phyloP scores from a whole-genome alignment of 2,888 invertebrate species.

The Mayetiola destructor region DNA sequence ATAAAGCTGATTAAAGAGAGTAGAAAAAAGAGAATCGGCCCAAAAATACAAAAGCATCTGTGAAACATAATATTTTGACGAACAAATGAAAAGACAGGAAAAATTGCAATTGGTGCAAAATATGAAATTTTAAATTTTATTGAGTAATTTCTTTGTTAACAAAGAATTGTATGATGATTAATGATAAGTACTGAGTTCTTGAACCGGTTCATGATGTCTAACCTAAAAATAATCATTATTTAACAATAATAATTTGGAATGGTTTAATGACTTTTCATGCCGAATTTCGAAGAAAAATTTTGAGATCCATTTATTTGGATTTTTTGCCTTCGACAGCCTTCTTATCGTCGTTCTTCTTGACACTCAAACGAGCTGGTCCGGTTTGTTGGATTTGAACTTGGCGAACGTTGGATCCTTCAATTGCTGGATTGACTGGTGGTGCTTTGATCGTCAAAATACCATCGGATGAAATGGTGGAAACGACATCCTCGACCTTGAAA shows the following conservation, averaged over 20 bases:
- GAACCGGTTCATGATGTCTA: no score
- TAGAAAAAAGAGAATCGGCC: no score
- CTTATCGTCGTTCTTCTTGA: conserved; percentile 21
- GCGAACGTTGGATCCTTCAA: conserved; percentile 36
- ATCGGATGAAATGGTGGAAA: conserved; percentile 65
- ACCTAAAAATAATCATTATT: neutral
- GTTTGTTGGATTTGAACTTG: conserved; percentile 61
- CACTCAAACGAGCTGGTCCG: conserved; percentile 43
- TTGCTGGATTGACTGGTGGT: conserved; percentile 39
- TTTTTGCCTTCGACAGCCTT: neutral
- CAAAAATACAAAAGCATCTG: no score
- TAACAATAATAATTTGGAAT: neutral
- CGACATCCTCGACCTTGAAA: conserved; percentile 54
- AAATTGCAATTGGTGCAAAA: no score
- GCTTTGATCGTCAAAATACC: conserved; percentile 63
- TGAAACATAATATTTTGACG: no score
- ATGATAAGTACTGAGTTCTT: no score
- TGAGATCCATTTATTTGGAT: neutral
- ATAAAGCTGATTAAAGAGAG: no score
- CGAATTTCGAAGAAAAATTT: neutral
- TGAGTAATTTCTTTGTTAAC: neutral
- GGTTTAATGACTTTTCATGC: neutral
- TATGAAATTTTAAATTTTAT: no score
- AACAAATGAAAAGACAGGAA: no score
- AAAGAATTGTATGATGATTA: neutral